These are phyloP conservation scores for Parambassis ranga DNA, from an alignment of 2,797 vertebrate genomes.

Conservation along the genomic window DNA sequence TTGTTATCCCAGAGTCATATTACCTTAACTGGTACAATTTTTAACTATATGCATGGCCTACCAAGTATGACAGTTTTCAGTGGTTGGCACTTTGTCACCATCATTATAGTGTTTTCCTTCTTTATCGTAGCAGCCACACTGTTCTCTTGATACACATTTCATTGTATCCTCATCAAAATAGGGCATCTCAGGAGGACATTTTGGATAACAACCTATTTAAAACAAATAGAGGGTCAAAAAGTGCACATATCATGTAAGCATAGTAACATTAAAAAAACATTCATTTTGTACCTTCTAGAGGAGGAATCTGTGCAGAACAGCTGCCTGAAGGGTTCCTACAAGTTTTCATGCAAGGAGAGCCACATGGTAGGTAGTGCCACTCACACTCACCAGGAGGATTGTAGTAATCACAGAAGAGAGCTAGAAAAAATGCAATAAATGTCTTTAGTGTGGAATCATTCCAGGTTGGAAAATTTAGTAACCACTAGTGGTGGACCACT, in stretches of 20 bases:
- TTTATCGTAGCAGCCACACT: conserved; percentile 83
- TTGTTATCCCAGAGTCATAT: too few relatives aligned
- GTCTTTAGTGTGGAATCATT: too few relatives aligned
- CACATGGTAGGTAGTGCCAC: conserved; percentile 90
- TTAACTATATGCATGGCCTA: conserved; percentile 61
- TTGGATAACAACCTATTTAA: conserved; percentile 88
- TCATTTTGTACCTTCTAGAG: conserved; percentile 42
- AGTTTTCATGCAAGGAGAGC: conserved; percentile 73
- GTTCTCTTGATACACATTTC: conserved; percentile 79
- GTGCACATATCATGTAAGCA: too few relatives aligned
- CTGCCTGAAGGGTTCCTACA: conserved; percentile 63
- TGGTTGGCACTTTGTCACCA: conserved; percentile 71
- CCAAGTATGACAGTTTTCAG: conserved; percentile 84
- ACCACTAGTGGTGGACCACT: too few relatives aligned
- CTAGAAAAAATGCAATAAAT: too few relatives aligned
- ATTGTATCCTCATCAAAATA: conserved; percentile 89
- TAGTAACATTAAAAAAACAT: neutral
- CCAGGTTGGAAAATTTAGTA: too few relatives aligned
- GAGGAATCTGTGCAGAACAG: conserved; percentile 70
- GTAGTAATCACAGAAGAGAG: conserved; percentile 92
- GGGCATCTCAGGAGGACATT: conserved; percentile 81
- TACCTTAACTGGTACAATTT: too few relatives aligned
- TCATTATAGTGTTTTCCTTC: conserved; percentile 78
- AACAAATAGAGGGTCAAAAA: too few relatives aligned
- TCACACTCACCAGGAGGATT: conserved; percentile 83